phyloP scores from a whole-genome alignment of 2,113 vertebrate genomes.

The Triplophysa siluroides region DNA sequence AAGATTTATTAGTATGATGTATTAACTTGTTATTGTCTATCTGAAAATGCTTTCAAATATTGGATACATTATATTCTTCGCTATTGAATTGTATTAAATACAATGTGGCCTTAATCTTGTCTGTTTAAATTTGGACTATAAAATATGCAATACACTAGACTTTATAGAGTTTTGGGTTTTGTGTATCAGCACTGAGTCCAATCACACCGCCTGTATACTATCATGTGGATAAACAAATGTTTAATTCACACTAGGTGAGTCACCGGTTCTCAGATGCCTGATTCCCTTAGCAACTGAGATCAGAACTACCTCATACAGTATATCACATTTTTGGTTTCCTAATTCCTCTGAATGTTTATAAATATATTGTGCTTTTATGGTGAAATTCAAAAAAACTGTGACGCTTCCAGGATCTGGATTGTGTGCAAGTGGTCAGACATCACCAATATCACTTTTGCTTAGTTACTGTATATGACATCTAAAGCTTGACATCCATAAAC shows the following conservation, averaged over 20 bases:
- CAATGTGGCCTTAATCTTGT: not conserved
- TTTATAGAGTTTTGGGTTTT: too few relatives aligned
- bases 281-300: not conserved
- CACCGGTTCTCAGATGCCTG: not conserved
- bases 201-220: not conserved
- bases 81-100: not conserved
- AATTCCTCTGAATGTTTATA: too few relatives aligned
- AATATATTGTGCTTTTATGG: too few relatives aligned
- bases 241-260: constrained; percentile 14
- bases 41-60: too few relatives aligned
- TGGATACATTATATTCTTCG: not conserved
- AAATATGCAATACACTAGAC: not conserved
- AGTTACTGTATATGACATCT: too few relatives aligned
- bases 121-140: not conserved
- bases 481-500: not conserved
- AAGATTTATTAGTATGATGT: constrained; percentile 4
- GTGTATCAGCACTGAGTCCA: not conserved
- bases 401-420: too few relatives aligned
- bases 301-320: not conserved
- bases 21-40: not conserved
- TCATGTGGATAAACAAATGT: constrained; percentile 35
- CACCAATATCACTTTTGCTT: too few relatives aligned
- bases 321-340: too few relatives aligned
- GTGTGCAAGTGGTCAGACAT: too few relatives aligned
- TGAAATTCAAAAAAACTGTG: too few relatives aligned